Evolutionary conservation across 2,797 vertebrate species (phyloP).

Genomic region (Propithecus deckenii): DNA sequence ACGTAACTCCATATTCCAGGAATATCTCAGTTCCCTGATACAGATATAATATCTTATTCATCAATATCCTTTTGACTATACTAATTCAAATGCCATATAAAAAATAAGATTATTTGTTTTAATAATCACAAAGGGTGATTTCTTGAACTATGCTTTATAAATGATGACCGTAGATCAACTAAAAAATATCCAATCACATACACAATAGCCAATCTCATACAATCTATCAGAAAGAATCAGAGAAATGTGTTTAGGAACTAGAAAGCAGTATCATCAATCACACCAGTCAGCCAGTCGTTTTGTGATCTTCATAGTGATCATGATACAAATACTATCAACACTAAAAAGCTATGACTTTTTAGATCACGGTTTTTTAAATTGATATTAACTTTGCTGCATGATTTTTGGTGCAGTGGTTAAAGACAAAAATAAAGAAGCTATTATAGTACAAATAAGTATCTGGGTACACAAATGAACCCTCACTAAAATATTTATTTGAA

Average conservation of each 20-base stretch:
- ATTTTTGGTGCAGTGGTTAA: conserved; percentile 15
- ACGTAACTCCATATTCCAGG: neutral
- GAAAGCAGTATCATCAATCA: conserved; percentile 63
- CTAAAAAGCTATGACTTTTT: neutral
- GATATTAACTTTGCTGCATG: neutral
- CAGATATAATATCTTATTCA: neutral
- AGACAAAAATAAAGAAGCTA: conserved; percentile 54
- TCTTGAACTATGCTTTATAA: neutral
- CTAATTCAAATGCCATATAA: neutral
- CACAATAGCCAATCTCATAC: neutral
- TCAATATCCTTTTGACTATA: neutral
- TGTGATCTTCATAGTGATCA: conserved; percentile 38
- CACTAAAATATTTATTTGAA: conserved; percentile 73
- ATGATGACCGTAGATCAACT: neutral
- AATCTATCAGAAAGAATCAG: neutral
- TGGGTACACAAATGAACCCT: conserved; percentile 49
- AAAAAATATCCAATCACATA: conserved; percentile 9
- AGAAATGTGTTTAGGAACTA: neutral
- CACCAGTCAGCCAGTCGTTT: neutral
- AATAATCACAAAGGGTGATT: conserved; percentile 37
- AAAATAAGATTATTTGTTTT: neutral
- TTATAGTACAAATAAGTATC: conserved; percentile 59
- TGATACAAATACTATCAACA: neutral
- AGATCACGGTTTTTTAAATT: conserved; percentile 29
- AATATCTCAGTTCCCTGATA: neutral